A percentile compares a stretch with the other conserved stretches of the same genome.
Evolutionary conservation across 2,113 vertebrate species (phyloP).

Genomic region (Pantherophis guttatus): DNA sequence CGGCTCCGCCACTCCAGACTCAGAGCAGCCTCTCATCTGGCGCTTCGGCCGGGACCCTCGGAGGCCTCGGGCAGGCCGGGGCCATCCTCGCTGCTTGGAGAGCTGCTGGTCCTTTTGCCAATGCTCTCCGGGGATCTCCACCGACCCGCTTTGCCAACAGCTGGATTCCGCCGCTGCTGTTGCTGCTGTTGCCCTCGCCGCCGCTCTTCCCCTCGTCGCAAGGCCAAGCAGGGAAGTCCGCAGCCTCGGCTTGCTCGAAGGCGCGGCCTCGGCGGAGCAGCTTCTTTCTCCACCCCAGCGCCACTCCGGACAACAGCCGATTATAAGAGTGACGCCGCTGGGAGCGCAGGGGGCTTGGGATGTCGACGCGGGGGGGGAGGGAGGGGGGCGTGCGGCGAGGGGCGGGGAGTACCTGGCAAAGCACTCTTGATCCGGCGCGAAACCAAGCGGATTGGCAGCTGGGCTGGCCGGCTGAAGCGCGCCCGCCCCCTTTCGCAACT

Average conservation of each 20-base stretch:
- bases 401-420: slow-evolving; percentile 36
- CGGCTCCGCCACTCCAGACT: not conserved
- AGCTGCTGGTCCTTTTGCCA: not conserved
- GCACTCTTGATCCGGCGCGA: slow-evolving; percentile 32
- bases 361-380: not conserved
- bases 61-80: not conserved
- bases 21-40: not conserved
- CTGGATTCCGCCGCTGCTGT: not conserved
- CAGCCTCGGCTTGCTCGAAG: slow-evolving; percentile 30
- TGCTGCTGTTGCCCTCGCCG: not conserved
- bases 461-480: not conserved
- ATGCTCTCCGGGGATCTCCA: not conserved
- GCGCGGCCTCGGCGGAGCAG: slow-evolving; percentile 36
- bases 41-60: not conserved
- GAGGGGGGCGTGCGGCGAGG: slow-evolving; percentile 17
- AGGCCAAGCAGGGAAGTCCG: slow-evolving; percentile 25
- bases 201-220: slow-evolving; percentile 9
- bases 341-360: slow-evolving; percentile 30
- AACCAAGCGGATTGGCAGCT: slow-evolving; percentile 33
- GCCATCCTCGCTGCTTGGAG: not conserved
- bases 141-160: not conserved
- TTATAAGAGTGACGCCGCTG: slow-evolving; percentile 40
- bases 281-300: slow-evolving; percentile 49
- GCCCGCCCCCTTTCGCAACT: not conserved
- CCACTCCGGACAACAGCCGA: slow-evolving; percentile 40